Conservation (phyloP, 2,888 invertebrate genomes). For the Stenurella melanura region DNA sequence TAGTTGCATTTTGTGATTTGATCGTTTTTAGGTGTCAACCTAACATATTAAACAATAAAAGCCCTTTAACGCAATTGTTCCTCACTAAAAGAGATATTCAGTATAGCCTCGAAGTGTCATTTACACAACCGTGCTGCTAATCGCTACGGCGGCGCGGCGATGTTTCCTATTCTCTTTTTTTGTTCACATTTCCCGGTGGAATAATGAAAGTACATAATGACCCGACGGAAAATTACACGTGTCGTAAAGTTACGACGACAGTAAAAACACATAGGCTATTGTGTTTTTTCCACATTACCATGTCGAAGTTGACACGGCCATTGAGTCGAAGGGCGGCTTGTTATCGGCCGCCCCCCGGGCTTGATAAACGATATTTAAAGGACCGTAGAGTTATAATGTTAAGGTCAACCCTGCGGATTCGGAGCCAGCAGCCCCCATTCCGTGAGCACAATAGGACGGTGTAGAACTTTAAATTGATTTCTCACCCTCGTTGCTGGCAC, state of each 20-base stretch:
- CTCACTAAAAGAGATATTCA: no score
- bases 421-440: conserved; percentile 35
- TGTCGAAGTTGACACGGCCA: not conserved
- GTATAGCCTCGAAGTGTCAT: no score
- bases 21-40: no score
- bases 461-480: conserved; percentile 70
- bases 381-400: conserved; percentile 37
- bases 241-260: not conserved
- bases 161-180: no score
- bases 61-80: no score
- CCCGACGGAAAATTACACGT: not conserved
- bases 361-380: conserved; percentile 27
- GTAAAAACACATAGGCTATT: not conserved
- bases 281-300: not conserved
- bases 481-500: conserved; percentile 66
- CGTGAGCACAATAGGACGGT: conserved; percentile 64
- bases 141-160: no score
- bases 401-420: conserved; percentile 41
- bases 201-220: not conserved
- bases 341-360: conserved; percentile 10
- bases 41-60: no score
- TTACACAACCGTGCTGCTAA: no score
- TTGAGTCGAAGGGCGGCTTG: conserved; percentile 21
- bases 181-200: not conserved
- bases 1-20: no score